Evolutionary conservation across 2,113 vertebrate genomes (phyloP).

Genomic region (Onychostruthus taczanowskii): DNA sequence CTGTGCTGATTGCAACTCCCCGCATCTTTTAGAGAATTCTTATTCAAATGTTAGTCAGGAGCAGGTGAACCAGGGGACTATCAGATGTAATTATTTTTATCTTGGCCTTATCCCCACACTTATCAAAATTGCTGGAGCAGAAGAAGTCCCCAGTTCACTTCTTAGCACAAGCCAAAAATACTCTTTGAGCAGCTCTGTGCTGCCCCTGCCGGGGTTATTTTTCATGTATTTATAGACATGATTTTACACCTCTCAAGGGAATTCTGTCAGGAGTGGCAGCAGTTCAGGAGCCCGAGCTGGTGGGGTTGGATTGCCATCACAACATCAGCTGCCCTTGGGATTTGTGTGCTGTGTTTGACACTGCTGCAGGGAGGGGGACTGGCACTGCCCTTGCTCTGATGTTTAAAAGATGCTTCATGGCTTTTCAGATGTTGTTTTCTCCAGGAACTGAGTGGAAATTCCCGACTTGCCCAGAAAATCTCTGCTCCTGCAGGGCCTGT

Average conservation of each 20-base stretch:
- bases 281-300: background rate
- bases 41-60: background rate
- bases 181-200: background rate
- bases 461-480: fast-evolving
- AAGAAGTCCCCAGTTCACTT: background rate
- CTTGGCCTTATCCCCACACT: background rate
- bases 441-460: background rate
- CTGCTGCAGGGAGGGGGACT: background rate
- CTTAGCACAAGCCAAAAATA: background rate
- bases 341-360: background rate
- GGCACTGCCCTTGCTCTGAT: fast-evolving
- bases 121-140: background rate
- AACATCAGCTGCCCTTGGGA: background rate
- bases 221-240: background rate
- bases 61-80: background rate
- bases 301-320: fast-evolving
- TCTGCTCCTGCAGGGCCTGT: fast-evolving
- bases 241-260: background rate
- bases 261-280: background rate
- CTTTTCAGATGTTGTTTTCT: background rate
- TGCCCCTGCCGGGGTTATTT: background rate
- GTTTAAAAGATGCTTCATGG: too few species aligned
- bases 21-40: background rate
- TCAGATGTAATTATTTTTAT: background rate
- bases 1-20: background rate